phyloP scores from a whole-genome alignment of 2,113 vertebrate species.

The Mugil cephalus region DNA sequence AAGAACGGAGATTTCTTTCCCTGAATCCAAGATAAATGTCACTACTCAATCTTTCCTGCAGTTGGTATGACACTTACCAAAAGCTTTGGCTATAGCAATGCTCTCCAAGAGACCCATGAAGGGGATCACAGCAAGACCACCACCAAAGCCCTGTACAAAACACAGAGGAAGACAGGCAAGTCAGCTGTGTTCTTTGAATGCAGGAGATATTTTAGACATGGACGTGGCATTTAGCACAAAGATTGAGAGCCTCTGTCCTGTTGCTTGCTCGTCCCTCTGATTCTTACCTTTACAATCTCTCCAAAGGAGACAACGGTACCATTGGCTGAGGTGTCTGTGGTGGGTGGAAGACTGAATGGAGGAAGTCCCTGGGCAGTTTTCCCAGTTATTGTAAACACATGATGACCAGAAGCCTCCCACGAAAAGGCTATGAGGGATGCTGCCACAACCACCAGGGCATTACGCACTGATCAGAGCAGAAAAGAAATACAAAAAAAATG shows the following conservation, averaged over 20 bases:
- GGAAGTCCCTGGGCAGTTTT: slow-evolving; percentile 88
- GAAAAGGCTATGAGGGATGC: slow-evolving; percentile 90
- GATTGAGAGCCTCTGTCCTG: too few species aligned
- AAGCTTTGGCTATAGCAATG: slow-evolving; percentile 93
- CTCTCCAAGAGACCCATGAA: slow-evolving; percentile 96
- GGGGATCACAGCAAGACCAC: slow-evolving; percentile 91
- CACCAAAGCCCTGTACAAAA: slow-evolving; percentile 87
- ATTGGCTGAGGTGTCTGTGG: slow-evolving; percentile 85
- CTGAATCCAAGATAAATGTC: too few species aligned
- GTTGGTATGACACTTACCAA: slow-evolving; percentile 83
- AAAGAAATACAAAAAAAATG: neutral
- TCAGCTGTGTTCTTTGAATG: slow-evolving; percentile 1
- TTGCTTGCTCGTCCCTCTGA: neutral
- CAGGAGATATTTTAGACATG: slow-evolving; percentile 19
- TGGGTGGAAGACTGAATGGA: slow-evolving; percentile 78
- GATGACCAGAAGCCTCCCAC: slow-evolving; percentile 83
- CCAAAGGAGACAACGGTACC: slow-evolving; percentile 86
- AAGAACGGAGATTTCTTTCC: too few species aligned
- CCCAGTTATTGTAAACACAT: slow-evolving; percentile 90
- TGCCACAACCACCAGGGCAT: slow-evolving; percentile 90
- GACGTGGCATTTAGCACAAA: neutral
- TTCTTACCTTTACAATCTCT: slow-evolving; percentile 86
- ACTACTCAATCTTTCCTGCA: too few species aligned
- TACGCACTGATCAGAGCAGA: slow-evolving; percentile 83
- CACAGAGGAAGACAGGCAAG: neutral